Evolutionary conservation across 2,888 invertebrate species (phyloP), one percentile per base, ranked within the genome.

Genomic region (Odiellus spinosus): DNA sequence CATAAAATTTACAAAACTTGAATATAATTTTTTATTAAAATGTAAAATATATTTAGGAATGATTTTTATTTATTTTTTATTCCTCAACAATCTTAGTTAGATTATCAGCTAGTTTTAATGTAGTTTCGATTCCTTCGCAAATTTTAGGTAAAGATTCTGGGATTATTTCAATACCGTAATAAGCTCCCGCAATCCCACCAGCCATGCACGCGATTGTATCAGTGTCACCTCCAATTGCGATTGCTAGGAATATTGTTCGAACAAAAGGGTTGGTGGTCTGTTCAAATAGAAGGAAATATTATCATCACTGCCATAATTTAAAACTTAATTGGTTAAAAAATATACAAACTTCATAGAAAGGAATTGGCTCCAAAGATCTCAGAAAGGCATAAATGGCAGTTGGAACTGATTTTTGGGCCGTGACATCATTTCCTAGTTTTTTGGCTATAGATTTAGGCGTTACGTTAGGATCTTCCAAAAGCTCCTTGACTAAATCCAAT

Each of bases 121-220:
- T 72, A 51, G 73, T 71, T 1, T 71, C 61, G 1, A 68, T 63
- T 12, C 64, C 69, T 67, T 81, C 80, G 59, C 77, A 79, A 55
- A 75, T 73, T 44, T 67, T 66, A 19, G 73, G 63, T 54, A 78
- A 63, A 42, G 67, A 61, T 18, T 63, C 52, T 1, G 70, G 69
- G 41, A 81, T 71, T 10, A 63, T 60, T 18, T 72, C 70, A 50
- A 75, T 68, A 1, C 81, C 78, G 55, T 77, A 62, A 44, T 61
- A 63, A 15, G 67, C 65, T 32, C 71, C 71, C 15, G 68, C 64
- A 39, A 70, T 65, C 15, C 68, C 66, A 11, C 65, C 69, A 33
- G 80, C 75, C 80, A 82, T 81, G 42, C 75, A 72, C 1, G 77
- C 80, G 56, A 82, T 80, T 1, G 82, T 82, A 58, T 82, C 82